Percentiles rank a stretch among this genome's conserved stretches.
Conservation (phyloP, 2,797 vertebrate species). For the Gila robusta region DNA sequence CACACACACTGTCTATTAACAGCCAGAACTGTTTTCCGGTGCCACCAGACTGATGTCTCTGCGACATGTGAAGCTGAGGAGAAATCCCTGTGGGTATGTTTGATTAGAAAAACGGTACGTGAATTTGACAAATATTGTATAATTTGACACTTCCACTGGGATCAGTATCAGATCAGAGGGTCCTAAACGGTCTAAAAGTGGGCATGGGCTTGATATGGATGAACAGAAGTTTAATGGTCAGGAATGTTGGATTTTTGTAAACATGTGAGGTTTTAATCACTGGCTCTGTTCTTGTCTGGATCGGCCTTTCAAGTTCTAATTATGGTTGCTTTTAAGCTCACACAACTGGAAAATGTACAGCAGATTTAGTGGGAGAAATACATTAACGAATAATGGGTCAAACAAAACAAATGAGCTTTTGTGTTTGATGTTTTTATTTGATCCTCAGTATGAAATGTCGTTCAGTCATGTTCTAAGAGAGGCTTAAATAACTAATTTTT, state of each 20-base stretch:
- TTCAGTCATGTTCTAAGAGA: neutral
- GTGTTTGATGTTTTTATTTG: neutral
- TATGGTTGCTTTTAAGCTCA: conserved; percentile 3
- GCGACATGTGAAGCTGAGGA: neutral
- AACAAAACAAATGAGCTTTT: neutral
- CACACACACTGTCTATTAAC: conserved; percentile 15
- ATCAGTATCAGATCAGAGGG: neutral
- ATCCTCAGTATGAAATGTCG: conserved; percentile 6
- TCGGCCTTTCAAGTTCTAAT: neutral
- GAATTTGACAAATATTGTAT: conserved; percentile 18
- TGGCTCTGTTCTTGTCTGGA: neutral
- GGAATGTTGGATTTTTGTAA: conserved; percentile 8
- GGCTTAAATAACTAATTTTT: neutral
- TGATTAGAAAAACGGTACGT: conserved; percentile 27
- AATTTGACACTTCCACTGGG: neutral
- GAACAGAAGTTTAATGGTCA: conserved; percentile 34
- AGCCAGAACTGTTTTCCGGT: conserved; percentile 7
- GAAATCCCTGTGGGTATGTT: neutral
- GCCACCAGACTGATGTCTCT: neutral
- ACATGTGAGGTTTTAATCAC: conserved; percentile 26
- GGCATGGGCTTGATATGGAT: conserved; percentile 1
- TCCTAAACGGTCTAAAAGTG: neutral
- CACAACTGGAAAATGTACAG: neutral
- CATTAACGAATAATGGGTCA: neutral
- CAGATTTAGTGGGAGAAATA: neutral